These are phyloP conservation scores for Platorchestia sp. DNA, from an alignment of 1,140 invertebrate genomes.

Conservation along the genomic window DNA sequence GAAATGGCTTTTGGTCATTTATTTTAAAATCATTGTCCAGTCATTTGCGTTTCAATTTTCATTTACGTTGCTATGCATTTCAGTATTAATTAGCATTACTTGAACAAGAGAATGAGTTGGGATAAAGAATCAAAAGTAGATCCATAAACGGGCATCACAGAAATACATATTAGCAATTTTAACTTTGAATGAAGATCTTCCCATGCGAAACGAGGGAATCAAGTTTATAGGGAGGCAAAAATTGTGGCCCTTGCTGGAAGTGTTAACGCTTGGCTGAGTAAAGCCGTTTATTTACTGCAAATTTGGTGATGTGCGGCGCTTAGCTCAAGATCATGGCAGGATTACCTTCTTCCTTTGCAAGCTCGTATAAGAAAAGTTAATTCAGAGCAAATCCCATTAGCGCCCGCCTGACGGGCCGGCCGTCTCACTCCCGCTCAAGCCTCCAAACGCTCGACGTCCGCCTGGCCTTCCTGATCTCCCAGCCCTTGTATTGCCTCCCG, in stretches of 20 bases:
- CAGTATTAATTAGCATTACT: not conserved
- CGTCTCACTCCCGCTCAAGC: not conserved
- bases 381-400: constrained; percentile 42
- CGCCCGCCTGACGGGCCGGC: not conserved
- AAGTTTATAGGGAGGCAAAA: not conserved
- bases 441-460: not conserved
- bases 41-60: not conserved
- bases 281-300: constrained; percentile 39
- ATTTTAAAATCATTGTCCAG: not conserved
- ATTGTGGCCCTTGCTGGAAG: not conserved
- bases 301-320: not conserved
- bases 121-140: not conserved
- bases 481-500: not conserved
- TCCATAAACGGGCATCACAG: not conserved
- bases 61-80: not conserved
- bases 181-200: not conserved
- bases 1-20: not conserved
- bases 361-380: constrained; percentile 32
- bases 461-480: not conserved
- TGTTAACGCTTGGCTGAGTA: constrained; percentile 25
- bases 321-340: constrained; percentile 32
- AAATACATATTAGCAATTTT: not conserved
- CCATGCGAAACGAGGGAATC: not conserved
- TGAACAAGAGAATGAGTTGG: not conserved
- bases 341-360: constrained; percentile 13